Evolutionary conservation across 1,140 invertebrate genomes (phyloP).

Genomic region (Vanessa atalanta): DNA sequence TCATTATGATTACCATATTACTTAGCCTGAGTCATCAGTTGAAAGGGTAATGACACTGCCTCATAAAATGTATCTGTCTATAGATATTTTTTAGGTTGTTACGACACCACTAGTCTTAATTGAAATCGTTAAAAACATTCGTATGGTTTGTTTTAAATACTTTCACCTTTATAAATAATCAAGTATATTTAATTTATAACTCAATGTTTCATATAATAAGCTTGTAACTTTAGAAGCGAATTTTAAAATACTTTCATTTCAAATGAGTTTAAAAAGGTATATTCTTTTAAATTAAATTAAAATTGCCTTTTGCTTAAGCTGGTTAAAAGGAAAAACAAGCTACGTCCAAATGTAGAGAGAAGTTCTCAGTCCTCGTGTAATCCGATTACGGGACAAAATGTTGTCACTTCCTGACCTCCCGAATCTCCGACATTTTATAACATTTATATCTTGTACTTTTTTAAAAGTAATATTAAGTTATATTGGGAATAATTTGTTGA

Average conservation of each 20-base stretch:
- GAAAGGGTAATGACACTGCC: not conserved
- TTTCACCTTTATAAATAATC: too few relatives aligned
- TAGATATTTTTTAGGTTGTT: not conserved
- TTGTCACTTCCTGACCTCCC: constrained; percentile 50
- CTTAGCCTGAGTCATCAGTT: not conserved
- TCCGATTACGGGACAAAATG: constrained; percentile 65
- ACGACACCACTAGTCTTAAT: not conserved
- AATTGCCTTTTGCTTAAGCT: constrained; percentile 23
- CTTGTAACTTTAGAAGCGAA: not conserved
- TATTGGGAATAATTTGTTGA: not conserved
- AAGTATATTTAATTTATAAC: too few relatives aligned
- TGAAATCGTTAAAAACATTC: not conserved
- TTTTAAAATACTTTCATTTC: not conserved
- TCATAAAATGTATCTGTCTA: not conserved
- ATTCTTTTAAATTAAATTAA: constrained; percentile 32
- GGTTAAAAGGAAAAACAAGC: constrained; percentile 29
- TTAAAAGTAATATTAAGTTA: constrained; percentile 10
- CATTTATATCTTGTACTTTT: constrained; percentile 31
- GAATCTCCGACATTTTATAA: constrained; percentile 54
- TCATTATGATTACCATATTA: not conserved
- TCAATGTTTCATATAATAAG: not conserved
- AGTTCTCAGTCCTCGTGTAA: constrained; percentile 49
- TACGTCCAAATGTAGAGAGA: constrained; percentile 28
- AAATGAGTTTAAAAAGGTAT: constrained; percentile 16
- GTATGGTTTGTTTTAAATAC: not conserved